Conservation (phyloP, 2,113 vertebrate genomes). For the Deroptyus accipitrinus region DNA sequence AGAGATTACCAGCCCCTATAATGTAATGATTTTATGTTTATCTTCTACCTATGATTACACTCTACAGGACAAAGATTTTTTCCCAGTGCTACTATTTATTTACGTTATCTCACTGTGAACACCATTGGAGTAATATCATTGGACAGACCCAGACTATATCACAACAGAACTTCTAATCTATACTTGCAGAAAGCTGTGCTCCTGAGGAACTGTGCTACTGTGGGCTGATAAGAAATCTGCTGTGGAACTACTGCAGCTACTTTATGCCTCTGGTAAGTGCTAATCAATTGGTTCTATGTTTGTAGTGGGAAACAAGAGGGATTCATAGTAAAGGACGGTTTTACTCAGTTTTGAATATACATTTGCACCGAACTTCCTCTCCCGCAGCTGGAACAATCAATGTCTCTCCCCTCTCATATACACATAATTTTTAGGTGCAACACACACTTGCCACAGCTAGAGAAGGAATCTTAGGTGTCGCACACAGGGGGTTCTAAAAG, state of each 20-base stretch:
- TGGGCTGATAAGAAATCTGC: not conserved
- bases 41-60: not conserved
- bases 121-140: not conserved
- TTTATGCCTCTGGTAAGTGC: slow-evolving; percentile 4
- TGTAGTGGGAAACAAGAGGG: not conserved
- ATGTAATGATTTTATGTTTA: not conserved
- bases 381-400: not conserved
- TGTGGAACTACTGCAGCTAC: not conserved
- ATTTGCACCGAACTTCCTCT: not conserved
- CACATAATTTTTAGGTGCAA: not conserved
- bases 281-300: not conserved
- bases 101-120: slow-evolving; percentile 11
- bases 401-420: not conserved
- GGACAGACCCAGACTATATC: not conserved
- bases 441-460: not conserved
- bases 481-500: not conserved
- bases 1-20: not conserved
- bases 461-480: not conserved
- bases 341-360: not conserved
- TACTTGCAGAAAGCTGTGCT: not conserved
- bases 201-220: not conserved
- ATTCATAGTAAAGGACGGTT: not conserved
- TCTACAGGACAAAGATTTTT: slow-evolving; percentile 12
- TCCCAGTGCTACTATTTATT: not conserved
- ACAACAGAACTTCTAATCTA: not conserved